Conservation (phyloP, 2,113 vertebrate genomes). For the Psilopogon haemacephalus region DNA sequence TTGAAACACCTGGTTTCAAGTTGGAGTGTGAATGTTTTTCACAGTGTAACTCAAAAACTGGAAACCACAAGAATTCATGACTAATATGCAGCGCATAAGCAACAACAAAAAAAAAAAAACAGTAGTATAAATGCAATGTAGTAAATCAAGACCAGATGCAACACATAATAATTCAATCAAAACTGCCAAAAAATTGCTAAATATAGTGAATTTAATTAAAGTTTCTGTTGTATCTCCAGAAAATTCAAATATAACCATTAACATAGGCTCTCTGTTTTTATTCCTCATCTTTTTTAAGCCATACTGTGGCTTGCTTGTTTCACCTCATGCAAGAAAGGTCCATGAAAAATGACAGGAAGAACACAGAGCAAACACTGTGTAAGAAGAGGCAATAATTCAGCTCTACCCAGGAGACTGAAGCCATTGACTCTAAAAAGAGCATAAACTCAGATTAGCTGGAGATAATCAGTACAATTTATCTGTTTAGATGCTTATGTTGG, state of each 20-base stretch:
- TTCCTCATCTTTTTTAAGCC: fast-evolving
- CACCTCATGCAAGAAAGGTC: background rate
- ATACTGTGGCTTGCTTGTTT: background rate
- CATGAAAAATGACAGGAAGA: background rate
- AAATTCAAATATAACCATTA: constrained; percentile 12
- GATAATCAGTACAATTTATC: background rate
- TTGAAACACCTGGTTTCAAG: constrained; percentile 38
- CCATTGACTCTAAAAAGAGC: background rate
- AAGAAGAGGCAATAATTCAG: fast-evolving
- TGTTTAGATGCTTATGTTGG: background rate
- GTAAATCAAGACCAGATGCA: constrained; percentile 69
- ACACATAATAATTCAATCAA: constrained; percentile 69
- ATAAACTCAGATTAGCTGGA: background rate
- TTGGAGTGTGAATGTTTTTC: background rate
- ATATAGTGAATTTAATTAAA: constrained; percentile 70
- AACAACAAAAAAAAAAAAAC: constrained; percentile 66
- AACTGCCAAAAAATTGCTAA: constrained; percentile 63
- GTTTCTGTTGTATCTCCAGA: background rate
- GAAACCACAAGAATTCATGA: constrained; percentile 27
- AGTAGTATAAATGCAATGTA: constrained; percentile 29
- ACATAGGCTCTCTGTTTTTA: background rate
- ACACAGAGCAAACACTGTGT: background rate
- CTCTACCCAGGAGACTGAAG: fast-evolving
- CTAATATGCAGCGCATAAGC: background rate
- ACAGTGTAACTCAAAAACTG: constrained; percentile 9